phyloP scores from a whole-genome alignment of 2,113 vertebrate species.

The Onychorhynchus coronatus region DNA sequence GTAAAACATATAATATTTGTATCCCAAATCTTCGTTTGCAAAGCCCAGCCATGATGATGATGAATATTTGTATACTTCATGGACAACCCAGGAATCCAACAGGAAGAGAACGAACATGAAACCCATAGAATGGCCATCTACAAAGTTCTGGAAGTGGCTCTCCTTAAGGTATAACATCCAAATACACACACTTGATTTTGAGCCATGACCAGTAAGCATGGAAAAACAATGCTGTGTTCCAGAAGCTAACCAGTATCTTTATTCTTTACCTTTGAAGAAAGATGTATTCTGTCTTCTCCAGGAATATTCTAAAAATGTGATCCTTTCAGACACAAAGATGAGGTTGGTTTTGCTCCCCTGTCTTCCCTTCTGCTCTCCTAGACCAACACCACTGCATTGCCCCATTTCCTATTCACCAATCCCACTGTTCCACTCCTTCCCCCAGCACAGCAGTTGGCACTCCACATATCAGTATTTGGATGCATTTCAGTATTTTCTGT shows the following conservation, averaged over 20 bases:
- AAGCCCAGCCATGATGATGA: too few relatives aligned
- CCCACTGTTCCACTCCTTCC: too few relatives aligned
- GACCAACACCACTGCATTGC: fast-evolving
- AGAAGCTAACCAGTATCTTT: not conserved
- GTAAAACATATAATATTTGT: too few relatives aligned
- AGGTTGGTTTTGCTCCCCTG: not conserved
- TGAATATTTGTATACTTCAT: not conserved
- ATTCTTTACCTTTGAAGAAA: not conserved
- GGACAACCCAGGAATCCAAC: not conserved
- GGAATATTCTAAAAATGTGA: fast-evolving
- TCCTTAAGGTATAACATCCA: not conserved
- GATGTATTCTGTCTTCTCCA: not conserved
- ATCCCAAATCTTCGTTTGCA: too few relatives aligned
- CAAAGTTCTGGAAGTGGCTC: not conserved
- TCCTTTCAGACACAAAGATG: not conserved
- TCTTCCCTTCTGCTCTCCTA: not conserved
- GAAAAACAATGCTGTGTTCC: not conserved
- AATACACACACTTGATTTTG: not conserved
- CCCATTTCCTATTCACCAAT: not conserved
- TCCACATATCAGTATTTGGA: too few relatives aligned
- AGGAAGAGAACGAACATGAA: not conserved
- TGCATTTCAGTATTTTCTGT: not conserved
- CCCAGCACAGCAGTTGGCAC: not conserved
- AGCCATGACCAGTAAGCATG: not conserved
- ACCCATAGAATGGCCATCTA: not conserved